These are phyloP conservation scores for Phthorimaea operculella DNA, from an alignment of 1,140 invertebrate species.

Conservation along the genomic window DNA sequence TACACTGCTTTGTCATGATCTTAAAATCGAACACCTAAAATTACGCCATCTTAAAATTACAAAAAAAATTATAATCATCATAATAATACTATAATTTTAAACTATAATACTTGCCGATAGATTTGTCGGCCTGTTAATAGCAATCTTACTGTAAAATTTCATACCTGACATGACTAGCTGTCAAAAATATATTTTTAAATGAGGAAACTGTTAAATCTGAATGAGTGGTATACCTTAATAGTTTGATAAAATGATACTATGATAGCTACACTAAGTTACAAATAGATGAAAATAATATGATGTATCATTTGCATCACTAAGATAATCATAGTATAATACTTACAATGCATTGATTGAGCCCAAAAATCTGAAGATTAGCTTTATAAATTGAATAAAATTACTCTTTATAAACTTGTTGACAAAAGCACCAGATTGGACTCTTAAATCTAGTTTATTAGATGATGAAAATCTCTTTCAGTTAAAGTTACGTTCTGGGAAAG, in stretches of 20 bases:
- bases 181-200: conserved; percentile 31
- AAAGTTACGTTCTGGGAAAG: too few species aligned
- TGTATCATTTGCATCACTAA: too few species aligned
- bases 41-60: conserved; percentile 62
- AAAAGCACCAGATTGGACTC: conserved; percentile 27
- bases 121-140: conserved; percentile 33
- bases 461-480: background rate
- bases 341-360: conserved; percentile 33
- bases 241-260: too few species aligned
- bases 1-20: conserved; percentile 62
- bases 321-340: conserved; percentile 8
- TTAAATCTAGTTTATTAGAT: background rate
- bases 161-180: conserved; percentile 55
- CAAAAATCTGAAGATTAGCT: conserved; percentile 28
- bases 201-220: too few species aligned
- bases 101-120: conserved; percentile 57
- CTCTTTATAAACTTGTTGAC: conserved; percentile 3
- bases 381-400: conserved; percentile 16
- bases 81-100: conserved; percentile 54
- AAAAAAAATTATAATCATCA: conserved; percentile 45
- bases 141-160: conserved; percentile 38
- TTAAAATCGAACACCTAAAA: conserved; percentile 59
- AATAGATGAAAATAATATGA: too few species aligned
- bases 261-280: too few species aligned
- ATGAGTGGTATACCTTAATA: too few species aligned